phyloP scores from a whole-genome alignment of 2,888 invertebrate species.

The Agrochola circellaris region DNA sequence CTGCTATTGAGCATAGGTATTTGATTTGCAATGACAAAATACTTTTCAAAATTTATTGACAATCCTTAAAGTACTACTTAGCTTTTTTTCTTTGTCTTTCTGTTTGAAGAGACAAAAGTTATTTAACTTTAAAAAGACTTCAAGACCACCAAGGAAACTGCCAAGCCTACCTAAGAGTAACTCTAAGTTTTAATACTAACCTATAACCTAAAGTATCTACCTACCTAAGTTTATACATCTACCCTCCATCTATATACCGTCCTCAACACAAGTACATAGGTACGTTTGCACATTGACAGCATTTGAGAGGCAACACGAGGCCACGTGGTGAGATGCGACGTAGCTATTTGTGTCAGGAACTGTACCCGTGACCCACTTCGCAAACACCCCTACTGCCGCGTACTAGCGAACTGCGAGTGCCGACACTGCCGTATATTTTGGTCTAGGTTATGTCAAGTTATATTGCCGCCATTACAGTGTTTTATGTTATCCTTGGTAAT shows the following conservation, averaged over 20 bases:
- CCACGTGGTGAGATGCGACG: conserved; percentile 86
- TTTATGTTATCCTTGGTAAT: conserved; percentile 65
- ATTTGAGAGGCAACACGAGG: conserved; percentile 78
- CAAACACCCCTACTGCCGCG: conserved; percentile 81
- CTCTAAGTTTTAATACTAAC: background rate
- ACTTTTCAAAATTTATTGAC: background rate
- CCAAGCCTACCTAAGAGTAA: background rate
- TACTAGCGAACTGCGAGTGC: conserved; percentile 52
- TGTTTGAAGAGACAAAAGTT: background rate
- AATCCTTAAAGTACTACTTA: too few relatives aligned
- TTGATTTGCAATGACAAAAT: background rate
- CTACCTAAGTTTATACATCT: conserved; percentile 11
- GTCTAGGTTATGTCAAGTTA: conserved; percentile 84
- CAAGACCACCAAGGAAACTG: background rate
- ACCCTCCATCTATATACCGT: conserved; percentile 13
- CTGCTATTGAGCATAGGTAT: background rate
- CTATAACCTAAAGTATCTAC: background rate
- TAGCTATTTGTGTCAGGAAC: conserved; percentile 89
- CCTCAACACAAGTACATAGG: conserved; percentile 33
- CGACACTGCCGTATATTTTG: conserved; percentile 84
- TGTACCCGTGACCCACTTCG: conserved; percentile 89
- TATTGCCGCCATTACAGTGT: conserved; percentile 69
- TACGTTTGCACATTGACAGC: conserved; percentile 69
- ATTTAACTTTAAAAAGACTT: background rate
- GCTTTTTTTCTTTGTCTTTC: conserved; percentile 6